Evolutionary conservation across 2,888 invertebrate genomes (phyloP).

Genomic region (Xiphydria camelus): DNA sequence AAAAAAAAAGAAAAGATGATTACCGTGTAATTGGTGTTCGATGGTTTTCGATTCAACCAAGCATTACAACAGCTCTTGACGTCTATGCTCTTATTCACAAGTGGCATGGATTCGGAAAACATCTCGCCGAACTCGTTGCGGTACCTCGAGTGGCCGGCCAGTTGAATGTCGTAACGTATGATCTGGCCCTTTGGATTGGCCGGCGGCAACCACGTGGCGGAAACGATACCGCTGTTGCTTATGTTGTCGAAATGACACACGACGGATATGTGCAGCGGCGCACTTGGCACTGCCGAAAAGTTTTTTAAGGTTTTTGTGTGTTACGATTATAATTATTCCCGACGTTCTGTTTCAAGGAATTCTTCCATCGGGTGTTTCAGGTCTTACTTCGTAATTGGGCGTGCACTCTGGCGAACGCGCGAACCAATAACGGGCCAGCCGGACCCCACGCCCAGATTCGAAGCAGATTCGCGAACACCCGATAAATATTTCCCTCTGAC

Average conservation of each 20-base stretch:
- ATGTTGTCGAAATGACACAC: constrained; percentile 69
- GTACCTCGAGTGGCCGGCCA: constrained; percentile 60
- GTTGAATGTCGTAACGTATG: constrained; percentile 71
- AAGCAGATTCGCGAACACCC: too few species aligned
- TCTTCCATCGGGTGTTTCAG: too few species aligned
- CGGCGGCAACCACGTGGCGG: constrained; percentile 76
- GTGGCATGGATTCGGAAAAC: constrained; percentile 63
- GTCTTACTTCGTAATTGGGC: too few species aligned
- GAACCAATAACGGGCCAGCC: too few species aligned
- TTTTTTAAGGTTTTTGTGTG: too few species aligned
- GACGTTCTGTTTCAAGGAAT: too few species aligned
- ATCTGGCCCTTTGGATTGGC: constrained; percentile 77
- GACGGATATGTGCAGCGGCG: constrained; percentile 70
- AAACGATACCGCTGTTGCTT: constrained; percentile 66
- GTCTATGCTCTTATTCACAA: constrained; percentile 65
- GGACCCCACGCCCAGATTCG: too few species aligned
- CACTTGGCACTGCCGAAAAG: constrained; percentile 67
- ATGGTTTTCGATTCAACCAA: too few species aligned
- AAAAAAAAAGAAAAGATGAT: constrained; percentile 38
- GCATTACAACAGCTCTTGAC: too few species aligned
- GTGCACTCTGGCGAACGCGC: too few species aligned
- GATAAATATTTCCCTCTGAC: too few species aligned
- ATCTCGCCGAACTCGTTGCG: constrained; percentile 58
- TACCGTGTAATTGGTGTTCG: constrained; percentile 85
- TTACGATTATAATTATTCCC: too few species aligned